Conservation (phyloP, 2,113 vertebrate species). For the Echinops telfairi region DNA sequence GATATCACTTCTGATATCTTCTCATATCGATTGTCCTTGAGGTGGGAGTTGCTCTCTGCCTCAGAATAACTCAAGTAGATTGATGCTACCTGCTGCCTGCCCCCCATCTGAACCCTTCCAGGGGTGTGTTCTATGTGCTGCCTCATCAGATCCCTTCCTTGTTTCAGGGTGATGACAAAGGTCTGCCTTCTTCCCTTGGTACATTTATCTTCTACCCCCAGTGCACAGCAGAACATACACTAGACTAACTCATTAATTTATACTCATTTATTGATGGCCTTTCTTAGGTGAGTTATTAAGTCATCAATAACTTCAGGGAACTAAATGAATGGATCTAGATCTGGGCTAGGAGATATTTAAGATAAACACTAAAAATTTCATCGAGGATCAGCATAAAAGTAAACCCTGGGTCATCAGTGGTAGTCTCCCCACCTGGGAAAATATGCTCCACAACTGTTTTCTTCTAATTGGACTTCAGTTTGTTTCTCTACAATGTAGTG, state of each 20-base stretch:
- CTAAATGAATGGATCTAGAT: constrained; percentile 73
- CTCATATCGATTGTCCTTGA: constrained; percentile 2
- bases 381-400: constrained; percentile 60
- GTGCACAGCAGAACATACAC: constrained; percentile 57
- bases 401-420: constrained; percentile 1
- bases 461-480: constrained; percentile 49
- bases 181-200: constrained; percentile 18
- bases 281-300: constrained; percentile 78
- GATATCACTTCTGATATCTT: not conserved
- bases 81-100: not conserved
- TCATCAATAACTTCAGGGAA: constrained; percentile 75
- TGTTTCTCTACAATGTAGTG: constrained; percentile 48
- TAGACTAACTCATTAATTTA: constrained; percentile 75
- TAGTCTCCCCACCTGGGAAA: constrained; percentile 40
- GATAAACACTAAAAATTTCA: constrained; percentile 65
- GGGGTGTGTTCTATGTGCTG: not conserved
- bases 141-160: constrained; percentile 31
- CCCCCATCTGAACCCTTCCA: constrained; percentile 34
- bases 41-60: not conserved
- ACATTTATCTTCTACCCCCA: constrained; percentile 73
- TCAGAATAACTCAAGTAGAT: not conserved
- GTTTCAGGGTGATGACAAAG: constrained; percentile 44
- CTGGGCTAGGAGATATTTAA: constrained; percentile 66
- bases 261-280: constrained; percentile 76
- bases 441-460: not conserved